These are phyloP conservation scores for Nesoenas mayeri DNA, from an alignment of 2,113 vertebrate species.

Conservation along the genomic window DNA sequence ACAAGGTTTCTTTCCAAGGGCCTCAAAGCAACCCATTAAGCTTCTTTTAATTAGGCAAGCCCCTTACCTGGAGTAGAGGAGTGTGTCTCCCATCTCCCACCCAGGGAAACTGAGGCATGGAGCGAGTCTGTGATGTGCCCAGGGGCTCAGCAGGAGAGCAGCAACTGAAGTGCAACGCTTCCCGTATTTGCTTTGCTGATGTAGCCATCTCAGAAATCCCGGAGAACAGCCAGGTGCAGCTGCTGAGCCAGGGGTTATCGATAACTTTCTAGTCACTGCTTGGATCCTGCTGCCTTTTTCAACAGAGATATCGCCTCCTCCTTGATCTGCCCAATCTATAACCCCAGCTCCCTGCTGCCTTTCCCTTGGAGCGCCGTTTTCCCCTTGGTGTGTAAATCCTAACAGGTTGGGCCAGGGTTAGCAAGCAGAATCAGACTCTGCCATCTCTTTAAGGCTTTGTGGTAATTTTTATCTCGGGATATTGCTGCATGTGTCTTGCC, in stretches of 20 bases:
- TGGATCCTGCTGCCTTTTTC: background rate
- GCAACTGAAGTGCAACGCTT: accelerated
- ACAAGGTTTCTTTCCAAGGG: background rate
- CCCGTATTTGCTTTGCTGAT: accelerated
- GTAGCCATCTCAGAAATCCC: accelerated
- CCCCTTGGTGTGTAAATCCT: background rate
- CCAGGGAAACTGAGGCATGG: background rate
- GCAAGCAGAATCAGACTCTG: background rate
- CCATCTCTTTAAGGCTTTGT: background rate
- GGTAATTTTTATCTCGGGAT: background rate
- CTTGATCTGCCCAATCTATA: constrained; percentile 22
- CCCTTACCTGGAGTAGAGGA: background rate
- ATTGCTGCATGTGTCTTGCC: background rate
- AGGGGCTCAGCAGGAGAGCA: background rate
- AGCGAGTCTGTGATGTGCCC: background rate
- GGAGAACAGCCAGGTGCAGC: accelerated
- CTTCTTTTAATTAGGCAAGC: background rate
- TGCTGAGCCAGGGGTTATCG: background rate
- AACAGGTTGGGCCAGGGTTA: background rate
- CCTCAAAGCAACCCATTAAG: background rate
- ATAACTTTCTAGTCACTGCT: background rate
- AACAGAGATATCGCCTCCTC: accelerated
- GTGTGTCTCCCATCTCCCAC: background rate
- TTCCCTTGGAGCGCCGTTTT: background rate
- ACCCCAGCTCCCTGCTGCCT: background rate